Evolutionary conservation across 2,888 invertebrate species (phyloP).

Genomic region (Limnephilus lunatus): DNA sequence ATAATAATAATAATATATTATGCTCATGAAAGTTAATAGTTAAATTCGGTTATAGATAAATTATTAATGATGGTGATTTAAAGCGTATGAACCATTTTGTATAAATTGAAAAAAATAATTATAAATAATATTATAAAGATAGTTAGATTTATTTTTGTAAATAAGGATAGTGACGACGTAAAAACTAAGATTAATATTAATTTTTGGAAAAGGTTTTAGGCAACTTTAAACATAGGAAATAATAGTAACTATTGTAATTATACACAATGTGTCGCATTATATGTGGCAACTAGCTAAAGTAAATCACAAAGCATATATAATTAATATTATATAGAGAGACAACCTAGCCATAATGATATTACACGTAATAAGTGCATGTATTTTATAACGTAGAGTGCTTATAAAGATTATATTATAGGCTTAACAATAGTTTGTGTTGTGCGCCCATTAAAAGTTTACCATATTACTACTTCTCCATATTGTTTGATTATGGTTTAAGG

Average conservation of each 20-base stretch:
- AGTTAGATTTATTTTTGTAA: slow-evolving; percentile 66
- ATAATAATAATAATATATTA: slow-evolving; percentile 10
- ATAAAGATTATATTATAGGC: slow-evolving; percentile 40
- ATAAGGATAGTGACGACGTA: slow-evolving; percentile 64
- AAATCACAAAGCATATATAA: slow-evolving; percentile 53
- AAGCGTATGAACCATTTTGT: slow-evolving; percentile 43
- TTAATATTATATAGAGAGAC: slow-evolving; percentile 53
- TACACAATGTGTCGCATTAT: slow-evolving; percentile 58
- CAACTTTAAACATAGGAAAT: slow-evolving; percentile 61
- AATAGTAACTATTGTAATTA: slow-evolving; percentile 58
- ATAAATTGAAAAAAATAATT: slow-evolving; percentile 34
- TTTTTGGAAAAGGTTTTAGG: slow-evolving; percentile 64
- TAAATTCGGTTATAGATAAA: slow-evolving; percentile 64
- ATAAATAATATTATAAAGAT: slow-evolving; percentile 46
- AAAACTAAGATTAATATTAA: slow-evolving; percentile 61
- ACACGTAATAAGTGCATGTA: slow-evolving; percentile 57
- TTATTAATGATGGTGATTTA: slow-evolving; percentile 55
- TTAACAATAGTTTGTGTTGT: slow-evolving; percentile 53
- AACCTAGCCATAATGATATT: slow-evolving; percentile 64
- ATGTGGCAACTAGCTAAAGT: slow-evolving; percentile 47
- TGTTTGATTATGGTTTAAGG: not conserved
- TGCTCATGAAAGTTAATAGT: slow-evolving; percentile 53
- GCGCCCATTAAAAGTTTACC: slow-evolving; percentile 19
- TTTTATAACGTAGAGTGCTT: slow-evolving; percentile 62
- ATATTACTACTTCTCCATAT: not conserved